Base-by-base conservation (phyloP, 2,888 invertebrate species). In the Boloria selene region DNA sequence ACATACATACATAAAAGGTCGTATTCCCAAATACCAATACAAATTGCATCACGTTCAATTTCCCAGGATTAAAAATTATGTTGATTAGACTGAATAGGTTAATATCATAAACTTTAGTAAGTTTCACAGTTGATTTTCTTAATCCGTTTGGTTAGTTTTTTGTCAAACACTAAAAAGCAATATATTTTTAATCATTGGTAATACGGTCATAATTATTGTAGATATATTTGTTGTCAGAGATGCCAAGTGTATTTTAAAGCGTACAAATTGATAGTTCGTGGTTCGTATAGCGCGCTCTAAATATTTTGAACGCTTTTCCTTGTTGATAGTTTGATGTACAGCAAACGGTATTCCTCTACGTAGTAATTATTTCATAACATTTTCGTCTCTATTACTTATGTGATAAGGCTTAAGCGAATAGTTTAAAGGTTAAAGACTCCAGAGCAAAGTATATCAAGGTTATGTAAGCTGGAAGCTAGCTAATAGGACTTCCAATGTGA, bases 381-480 rank as follows among this genome's bases (percentile, higher is more conserved):
- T 47, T 52, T 52, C 18, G 16, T 18, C 62, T 54, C 58, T 67
- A 67, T 38, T 38, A 0, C 47, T 13, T 47, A 38, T 0, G 7
- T 7, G 13, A 47, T 63, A 63, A 59, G 42, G 63, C 44, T 52
- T 26, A 45, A 17, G 4, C 4, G 31, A 22, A 64, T 42, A 42
- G 14, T 4, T 38, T 17, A 52, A 47, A 61, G 50, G 38, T 51
- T 53, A 61, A 51, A 42, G 58, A 58, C 42, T 63, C 63, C 51
- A 58, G 62, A 56, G 49, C 54, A 53, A 68, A 64, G 31, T 65
- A 68, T 47, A 64, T 65, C 65, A 70, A 73, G 71, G 73, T 78
- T 77, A 73, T 71, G 74, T 73, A 76, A 78, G 68, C 69, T 72
- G 72, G 74, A 70, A 73, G 68, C 74, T 44, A 16, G 10, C 69